Evolutionary conservation across 1,140 invertebrate species (phyloP), one percentile per base, ranked within the genome.

Genomic region (Anastrepha obliqua): DNA sequence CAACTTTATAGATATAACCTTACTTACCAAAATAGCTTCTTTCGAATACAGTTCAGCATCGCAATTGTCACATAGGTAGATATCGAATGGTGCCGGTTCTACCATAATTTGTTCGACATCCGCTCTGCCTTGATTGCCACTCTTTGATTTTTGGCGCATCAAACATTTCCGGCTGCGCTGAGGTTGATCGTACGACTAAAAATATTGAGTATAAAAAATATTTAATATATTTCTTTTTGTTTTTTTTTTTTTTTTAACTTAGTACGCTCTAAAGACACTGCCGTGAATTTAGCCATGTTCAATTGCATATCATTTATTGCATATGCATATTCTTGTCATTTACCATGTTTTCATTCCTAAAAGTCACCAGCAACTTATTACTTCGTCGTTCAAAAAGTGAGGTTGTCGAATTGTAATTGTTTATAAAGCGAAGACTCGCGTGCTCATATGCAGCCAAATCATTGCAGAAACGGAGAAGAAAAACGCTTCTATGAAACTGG

Each of bases 41-140:
- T 94, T 93, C 70, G 94, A 94, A 87, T 94, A 91, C 67, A 95
- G 94, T 92, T 95, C 95, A 20, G 94, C 96, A 93, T 96, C 96
- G 91, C 96, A 96, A 90, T 95, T 96, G 89, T 96, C 96, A 90
- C 96, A 96, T 11, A 96, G 93, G 92, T 96, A 96, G 89, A 96
- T 96, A 90, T 96, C 96, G 74, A 95, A 94, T 1, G 91, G 92
- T 2, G 94, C 93, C 85, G 94, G 94, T 89, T 95, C 94, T 65
- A 95, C 94, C 90, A 95, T 95, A 88, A 93, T 91, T 87, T 94
- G 90, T 87, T 91, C 89, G 58, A 89, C 88, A 88, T 93, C 91
- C 65, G 93, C 91, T 51, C 78, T 47, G 85, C 91, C 91, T 87
- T 93, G 93, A 89, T 91, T 93, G 58, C 93, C 94, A 86, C 89